Evolutionary conservation across 1,140 invertebrate species (phyloP).

Genomic region (Eurosta solidaginis): DNA sequence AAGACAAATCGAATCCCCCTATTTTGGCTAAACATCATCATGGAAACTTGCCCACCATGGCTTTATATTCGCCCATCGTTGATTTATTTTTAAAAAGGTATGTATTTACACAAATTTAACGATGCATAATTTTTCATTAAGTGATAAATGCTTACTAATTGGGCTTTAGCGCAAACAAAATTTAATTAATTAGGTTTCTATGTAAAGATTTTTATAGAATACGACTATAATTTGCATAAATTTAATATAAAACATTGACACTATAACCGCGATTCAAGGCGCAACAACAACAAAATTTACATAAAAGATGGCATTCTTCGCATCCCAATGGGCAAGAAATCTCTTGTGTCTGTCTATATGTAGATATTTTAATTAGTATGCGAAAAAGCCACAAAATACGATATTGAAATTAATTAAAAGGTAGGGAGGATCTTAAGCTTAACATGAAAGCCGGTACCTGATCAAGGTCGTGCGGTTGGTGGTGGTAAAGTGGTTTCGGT

Average conservation of each 20-base stretch:
- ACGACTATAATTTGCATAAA: background rate
- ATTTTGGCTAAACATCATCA: no score
- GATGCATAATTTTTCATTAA: no score
- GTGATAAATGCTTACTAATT: no score
- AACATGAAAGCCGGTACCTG: background rate
- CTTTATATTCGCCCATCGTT: no score
- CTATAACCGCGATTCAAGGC: background rate
- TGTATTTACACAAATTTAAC: no score
- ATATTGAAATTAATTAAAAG: background rate
- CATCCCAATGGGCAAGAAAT: background rate
- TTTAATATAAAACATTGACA: slow-evolving; percentile 18
- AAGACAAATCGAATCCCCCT: no score
- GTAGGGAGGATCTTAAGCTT: background rate
- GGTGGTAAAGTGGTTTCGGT: no score
- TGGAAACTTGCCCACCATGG: no score
- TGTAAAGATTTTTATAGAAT: background rate
- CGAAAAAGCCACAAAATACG: background rate
- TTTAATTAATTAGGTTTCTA: no score
- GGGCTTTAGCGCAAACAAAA: background rate
- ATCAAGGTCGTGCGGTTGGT: slow-evolving; percentile 23
- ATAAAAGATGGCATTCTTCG: background rate
- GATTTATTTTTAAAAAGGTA: no score
- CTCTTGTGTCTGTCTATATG: no score
- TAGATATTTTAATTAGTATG: background rate
- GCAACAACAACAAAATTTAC: background rate